Evolutionary conservation across 1,140 invertebrate genomes (phyloP).

Genomic region (Ridgeia piscesae): DNA sequence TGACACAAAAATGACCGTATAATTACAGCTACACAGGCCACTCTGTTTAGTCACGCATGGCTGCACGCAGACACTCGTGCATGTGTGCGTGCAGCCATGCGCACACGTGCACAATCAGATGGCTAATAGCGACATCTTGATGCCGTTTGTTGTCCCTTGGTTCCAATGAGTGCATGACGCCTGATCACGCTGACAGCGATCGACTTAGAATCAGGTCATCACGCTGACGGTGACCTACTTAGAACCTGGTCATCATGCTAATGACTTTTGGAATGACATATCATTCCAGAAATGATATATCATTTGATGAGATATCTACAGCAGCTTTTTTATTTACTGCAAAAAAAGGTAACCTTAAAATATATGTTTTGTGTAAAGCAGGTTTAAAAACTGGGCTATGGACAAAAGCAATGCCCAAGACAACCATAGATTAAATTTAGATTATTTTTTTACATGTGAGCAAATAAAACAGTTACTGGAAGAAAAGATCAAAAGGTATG

Average conservation of each 20-base stretch:
- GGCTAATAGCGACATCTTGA: not conserved
- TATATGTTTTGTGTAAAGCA: too few relatives aligned
- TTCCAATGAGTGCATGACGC: not conserved
- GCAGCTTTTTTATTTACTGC: too few relatives aligned
- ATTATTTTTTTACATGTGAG: too few relatives aligned
- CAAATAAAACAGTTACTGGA: too few relatives aligned
- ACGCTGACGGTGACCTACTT: not conserved
- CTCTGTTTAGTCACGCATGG: not conserved
- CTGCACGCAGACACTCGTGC: not conserved
- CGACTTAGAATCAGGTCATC: not conserved
- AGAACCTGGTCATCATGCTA: not conserved
- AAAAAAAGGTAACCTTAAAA: too few relatives aligned
- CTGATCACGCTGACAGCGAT: not conserved
- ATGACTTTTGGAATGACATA: too few relatives aligned
- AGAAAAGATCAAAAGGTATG: too few relatives aligned
- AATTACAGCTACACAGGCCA: not conserved
- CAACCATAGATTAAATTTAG: too few relatives aligned
- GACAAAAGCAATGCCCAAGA: too few relatives aligned
- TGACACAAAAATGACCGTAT: not conserved
- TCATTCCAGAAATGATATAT: too few relatives aligned
- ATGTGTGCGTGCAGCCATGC: not conserved
- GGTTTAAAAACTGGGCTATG: too few relatives aligned
- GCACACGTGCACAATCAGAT: not conserved
- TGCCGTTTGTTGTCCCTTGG: not conserved
- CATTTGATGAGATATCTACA: too few relatives aligned